Percentiles rank a stretch among this genome's conserved stretches.
Conservation (phyloP, 2,113 vertebrate species). For the Ameiurus melas region DNA sequence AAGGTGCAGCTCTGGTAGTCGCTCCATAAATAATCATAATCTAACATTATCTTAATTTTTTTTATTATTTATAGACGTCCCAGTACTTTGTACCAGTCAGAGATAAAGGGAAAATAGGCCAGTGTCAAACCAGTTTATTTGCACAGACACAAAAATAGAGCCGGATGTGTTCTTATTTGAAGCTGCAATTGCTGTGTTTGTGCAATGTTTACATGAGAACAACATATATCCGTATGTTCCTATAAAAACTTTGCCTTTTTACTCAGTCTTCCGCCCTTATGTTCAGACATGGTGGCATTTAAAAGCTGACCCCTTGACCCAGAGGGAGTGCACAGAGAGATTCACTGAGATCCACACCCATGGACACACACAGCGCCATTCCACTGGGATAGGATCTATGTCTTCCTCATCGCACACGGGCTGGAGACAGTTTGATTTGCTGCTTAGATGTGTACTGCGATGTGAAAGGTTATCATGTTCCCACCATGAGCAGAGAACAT, state of each 20-base stretch:
- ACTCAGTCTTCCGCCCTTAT: conserved; percentile 1
- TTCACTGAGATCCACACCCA: conserved; percentile 40
- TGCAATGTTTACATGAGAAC: background rate
- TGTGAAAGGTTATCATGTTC: conserved; percentile 31
- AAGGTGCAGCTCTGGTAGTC: background rate
- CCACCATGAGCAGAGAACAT: background rate
- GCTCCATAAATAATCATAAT: background rate
- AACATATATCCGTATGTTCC: background rate
- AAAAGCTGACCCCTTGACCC: conserved; percentile 50
- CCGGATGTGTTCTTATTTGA: background rate
- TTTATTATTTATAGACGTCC: background rate
- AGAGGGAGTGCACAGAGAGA: conserved; percentile 23
- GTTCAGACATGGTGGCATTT: conserved; percentile 41
- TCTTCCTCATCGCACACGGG: conserved; percentile 33
- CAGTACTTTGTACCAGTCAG: background rate
- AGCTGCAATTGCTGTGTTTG: conserved; percentile 4
- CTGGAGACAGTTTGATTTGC: conserved; percentile 40
- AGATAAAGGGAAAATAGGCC: background rate
- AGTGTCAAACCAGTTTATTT: background rate
- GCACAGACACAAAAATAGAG: conserved; percentile 2
- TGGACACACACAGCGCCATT: conserved; percentile 51
- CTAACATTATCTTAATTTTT: background rate
- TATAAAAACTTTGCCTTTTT: conserved; percentile 11
- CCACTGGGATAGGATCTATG: conserved; percentile 21
- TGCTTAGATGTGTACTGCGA: conserved; percentile 17